Conservation (phyloP, 2,888 invertebrate species). For the Brachypterus glaber region DNA sequence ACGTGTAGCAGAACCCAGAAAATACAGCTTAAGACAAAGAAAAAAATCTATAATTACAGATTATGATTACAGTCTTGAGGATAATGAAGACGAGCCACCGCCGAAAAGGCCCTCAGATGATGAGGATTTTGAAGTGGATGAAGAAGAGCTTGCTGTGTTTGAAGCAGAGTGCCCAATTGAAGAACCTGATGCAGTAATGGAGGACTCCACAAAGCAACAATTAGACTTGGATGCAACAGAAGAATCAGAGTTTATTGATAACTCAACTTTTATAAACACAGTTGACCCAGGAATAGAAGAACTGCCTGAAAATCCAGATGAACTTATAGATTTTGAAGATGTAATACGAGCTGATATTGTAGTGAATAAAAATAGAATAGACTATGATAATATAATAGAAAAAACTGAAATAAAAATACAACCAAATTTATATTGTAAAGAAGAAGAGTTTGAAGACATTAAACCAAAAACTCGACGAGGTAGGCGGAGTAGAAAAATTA, state of each 20-base stretch:
- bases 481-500: constrained; percentile 18
- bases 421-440: constrained; percentile 9
- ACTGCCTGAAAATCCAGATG: constrained; percentile 19
- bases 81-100: constrained; percentile 30
- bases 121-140: constrained; percentile 28
- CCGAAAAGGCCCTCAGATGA: constrained; percentile 22
- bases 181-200: constrained; percentile 4
- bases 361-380: constrained; percentile 29
- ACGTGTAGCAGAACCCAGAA: constrained; percentile 24
- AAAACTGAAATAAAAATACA: constrained; percentile 28
- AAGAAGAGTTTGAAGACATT: constrained; percentile 13
- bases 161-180: constrained; percentile 7
- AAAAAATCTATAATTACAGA: constrained; percentile 28
- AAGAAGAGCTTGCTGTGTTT: constrained; percentile 14
- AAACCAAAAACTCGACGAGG: constrained; percentile 15
- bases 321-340: constrained; percentile 32
- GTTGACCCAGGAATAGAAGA: constrained; percentile 13
- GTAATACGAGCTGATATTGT: constrained; percentile 33
- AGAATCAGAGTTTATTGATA: constrained; percentile 8
- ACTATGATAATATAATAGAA: constrained; percentile 30
- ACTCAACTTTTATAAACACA: constrained; percentile 11
- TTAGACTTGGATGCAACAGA: constrained; percentile 9
- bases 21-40: constrained; percentile 31
- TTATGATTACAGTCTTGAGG: constrained; percentile 45
- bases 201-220: background rate